phyloP scores from a whole-genome alignment of 2,797 vertebrate species.

The Urosaurus nigricauda region DNA sequence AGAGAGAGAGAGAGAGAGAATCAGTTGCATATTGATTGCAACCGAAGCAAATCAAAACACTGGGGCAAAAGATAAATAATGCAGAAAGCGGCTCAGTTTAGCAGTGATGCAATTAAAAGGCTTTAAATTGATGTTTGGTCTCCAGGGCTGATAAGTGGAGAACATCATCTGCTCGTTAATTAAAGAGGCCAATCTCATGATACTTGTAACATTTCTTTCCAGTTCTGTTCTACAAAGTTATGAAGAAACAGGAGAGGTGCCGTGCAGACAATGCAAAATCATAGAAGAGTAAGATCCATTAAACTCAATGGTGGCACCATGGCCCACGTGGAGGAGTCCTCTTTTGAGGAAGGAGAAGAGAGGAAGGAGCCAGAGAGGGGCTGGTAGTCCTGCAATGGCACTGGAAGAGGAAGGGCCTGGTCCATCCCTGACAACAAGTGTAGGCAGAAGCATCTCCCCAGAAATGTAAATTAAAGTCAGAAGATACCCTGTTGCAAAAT shows the following conservation, averaged over 20 bases:
- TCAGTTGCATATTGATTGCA: background rate
- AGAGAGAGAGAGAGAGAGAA: background rate
- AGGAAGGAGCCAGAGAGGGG: no score
- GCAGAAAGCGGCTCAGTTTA: constrained; percentile 21
- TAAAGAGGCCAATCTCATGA: background rate
- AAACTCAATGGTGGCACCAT: background rate
- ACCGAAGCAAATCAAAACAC: constrained; percentile 4
- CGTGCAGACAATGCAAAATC: background rate
- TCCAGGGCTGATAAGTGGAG: background rate
- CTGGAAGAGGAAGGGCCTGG: no score
- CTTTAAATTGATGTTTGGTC: constrained; percentile 23
- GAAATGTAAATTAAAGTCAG: no score
- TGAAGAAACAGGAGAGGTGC: background rate
- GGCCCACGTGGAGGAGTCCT: no score
- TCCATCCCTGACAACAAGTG: no score
- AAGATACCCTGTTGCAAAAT: no score
- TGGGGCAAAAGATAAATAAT: constrained; percentile 8
- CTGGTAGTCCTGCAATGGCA: no score
- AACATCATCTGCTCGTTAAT: background rate
- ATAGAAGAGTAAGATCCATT: background rate
- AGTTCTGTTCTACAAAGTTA: background rate
- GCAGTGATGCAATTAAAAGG: constrained; percentile 22
- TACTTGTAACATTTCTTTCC: background rate
- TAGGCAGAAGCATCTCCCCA: no score
- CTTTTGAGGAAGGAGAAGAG: no score